phyloP scores from a whole-genome alignment of 2,113 vertebrate species.

The Hipposideros armiger region DNA sequence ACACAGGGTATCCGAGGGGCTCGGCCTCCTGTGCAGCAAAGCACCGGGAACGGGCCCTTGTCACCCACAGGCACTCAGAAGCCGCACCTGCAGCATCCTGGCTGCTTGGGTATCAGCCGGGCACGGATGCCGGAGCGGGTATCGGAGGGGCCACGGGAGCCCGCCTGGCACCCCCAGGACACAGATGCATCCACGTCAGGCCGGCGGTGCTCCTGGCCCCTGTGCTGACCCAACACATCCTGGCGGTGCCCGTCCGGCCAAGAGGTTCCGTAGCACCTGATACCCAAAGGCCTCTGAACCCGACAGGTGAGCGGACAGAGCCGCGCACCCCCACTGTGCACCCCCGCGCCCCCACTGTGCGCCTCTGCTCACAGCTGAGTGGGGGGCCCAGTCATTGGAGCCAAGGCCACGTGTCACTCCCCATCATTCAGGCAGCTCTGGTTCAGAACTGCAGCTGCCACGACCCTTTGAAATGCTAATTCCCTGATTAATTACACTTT shows the following conservation, averaged over 20 bases:
- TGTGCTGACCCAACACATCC: fast-evolving
- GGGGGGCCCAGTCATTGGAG: too few species aligned
- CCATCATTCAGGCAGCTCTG: too few species aligned
- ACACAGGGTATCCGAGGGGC: background rate
- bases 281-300: too few species aligned
- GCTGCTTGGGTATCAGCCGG: fast-evolving
- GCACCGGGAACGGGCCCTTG: fast-evolving
- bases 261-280: too few species aligned
- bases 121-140: fast-evolving
- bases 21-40: background rate
- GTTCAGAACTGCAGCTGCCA: background rate
- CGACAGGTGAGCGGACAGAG: too few species aligned
- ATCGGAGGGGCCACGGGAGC: fast-evolving
- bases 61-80: fast-evolving
- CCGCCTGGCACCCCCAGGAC: fast-evolving
- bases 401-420: background rate
- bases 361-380: too few species aligned
- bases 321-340: too few species aligned
- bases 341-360: too few species aligned
- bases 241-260: fast-evolving
- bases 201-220: background rate
- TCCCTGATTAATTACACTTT: background rate
- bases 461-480: background rate
- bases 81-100: background rate
- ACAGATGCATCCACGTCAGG: fast-evolving